These are phyloP conservation scores for Chroicocephalus ridibundus DNA, from an alignment of 2,113 vertebrate species.

Conservation along the genomic window DNA sequence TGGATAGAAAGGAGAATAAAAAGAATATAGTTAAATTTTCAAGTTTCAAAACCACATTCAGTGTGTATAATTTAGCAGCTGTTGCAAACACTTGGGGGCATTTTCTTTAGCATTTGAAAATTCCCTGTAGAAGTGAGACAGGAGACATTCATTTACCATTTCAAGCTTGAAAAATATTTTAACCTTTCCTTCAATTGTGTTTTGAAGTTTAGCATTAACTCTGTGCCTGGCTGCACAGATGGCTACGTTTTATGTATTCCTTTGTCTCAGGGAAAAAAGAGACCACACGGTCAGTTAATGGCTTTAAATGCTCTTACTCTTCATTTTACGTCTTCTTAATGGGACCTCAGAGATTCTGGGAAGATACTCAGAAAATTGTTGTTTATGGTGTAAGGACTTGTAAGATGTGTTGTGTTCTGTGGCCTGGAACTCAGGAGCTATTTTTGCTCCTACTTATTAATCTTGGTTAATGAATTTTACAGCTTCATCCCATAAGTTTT, in stretches of 20 bases:
- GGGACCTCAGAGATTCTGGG: not conserved
- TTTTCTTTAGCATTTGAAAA: constrained; percentile 13
- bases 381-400: not conserved
- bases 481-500: not conserved
- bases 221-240: not conserved
- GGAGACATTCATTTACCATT: constrained; percentile 6
- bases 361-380: not conserved
- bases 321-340: constrained; percentile 21
- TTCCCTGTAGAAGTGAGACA: not conserved
- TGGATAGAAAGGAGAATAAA: not conserved
- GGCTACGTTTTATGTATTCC: not conserved
- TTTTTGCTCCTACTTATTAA: constrained; percentile 23
- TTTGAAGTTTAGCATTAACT: constrained; percentile 10
- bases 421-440: not conserved
- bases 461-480: constrained; percentile 18
- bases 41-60: not conserved
- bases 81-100: not conserved
- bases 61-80: not conserved
- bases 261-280: not conserved
- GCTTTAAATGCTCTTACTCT: not conserved
- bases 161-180: constrained; percentile 20
- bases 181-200: constrained; percentile 8
- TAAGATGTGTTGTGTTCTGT: not conserved
- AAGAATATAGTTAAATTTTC: not conserved
- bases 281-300: constrained; percentile 2